A percentile compares a stretch with the other conserved stretches of the same genome.
Evolutionary conservation across 2,888 invertebrate genomes (phyloP).

Genomic region (Pristionchus maxplancki): DNA sequence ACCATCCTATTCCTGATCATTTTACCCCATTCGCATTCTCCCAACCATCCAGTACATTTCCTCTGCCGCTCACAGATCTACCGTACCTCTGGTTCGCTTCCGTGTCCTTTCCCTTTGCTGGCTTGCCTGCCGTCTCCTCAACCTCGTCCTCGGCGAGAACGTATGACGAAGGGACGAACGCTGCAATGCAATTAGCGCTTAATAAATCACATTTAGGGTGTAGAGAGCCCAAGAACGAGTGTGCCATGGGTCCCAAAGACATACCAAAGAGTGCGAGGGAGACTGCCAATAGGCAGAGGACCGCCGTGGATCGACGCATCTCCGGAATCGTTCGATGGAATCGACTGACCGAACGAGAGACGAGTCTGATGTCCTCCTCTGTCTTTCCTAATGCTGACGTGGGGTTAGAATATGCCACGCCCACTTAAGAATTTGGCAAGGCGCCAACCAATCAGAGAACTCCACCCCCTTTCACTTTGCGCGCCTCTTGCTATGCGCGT

Average conservation of each 20-base stretch:
- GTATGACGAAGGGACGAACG: conserved; percentile 52
- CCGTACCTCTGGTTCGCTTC: conserved; percentile 85
- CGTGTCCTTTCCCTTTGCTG: conserved; percentile 88
- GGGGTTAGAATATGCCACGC: background rate
- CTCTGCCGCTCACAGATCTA: background rate
- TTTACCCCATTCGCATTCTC: background rate
- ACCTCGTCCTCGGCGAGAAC: conserved; percentile 69
- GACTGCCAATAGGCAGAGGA: conserved; percentile 54
- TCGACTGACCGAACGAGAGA: conserved; percentile 13
- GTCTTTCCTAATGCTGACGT: conserved; percentile 48
- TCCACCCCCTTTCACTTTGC: background rate
- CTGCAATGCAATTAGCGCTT: conserved; percentile 53
- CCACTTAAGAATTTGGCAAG: background rate
- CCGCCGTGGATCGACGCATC: conserved; percentile 53
- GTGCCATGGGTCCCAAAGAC: background rate
- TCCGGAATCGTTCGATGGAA: conserved; percentile 12
- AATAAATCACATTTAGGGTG: background rate
- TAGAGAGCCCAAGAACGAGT: background rate
- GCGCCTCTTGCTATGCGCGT: background rate
- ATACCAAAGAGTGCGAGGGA: conserved; percentile 40
- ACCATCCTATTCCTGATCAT: too few species aligned
- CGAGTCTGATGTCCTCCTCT: background rate
- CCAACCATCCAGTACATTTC: too few species aligned
- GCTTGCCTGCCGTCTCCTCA: conserved; percentile 60
- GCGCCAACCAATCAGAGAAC: conserved; percentile 7